phyloP scores from a whole-genome alignment of 2,797 vertebrate species.

The Anguilla anguilla region DNA sequence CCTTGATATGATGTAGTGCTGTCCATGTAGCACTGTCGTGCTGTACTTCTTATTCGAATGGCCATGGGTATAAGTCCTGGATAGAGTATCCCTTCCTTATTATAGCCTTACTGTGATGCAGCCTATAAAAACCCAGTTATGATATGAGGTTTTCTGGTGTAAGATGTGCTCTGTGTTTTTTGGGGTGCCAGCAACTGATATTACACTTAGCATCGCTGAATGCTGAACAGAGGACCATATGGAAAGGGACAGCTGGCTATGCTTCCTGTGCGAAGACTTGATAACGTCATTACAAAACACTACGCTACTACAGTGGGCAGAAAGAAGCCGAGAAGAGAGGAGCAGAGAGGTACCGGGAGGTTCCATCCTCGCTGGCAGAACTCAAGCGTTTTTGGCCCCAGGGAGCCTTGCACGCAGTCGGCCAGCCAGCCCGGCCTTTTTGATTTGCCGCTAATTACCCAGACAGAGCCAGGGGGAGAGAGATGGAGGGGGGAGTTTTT shows the following conservation, averaged over 20 bases:
- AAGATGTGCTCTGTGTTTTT: background rate
- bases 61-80: background rate
- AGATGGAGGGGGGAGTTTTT: background rate
- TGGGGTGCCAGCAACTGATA: background rate
- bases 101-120: background rate
- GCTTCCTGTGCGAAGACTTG: background rate
- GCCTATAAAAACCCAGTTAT: background rate
- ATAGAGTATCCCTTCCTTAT: background rate
- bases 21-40: background rate
- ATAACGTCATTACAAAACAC: no score
- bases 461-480: constrained; percentile 9
- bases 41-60: background rate
- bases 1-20: background rate
- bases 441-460: background rate
- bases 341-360: background rate
- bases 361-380: background rate
- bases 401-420: background rate
- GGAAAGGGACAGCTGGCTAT: background rate
- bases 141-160: background rate
- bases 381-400: background rate
- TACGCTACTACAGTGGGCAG: background rate
- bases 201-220: background rate
- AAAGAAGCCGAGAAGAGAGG: background rate
- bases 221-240: background rate
- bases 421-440: background rate